Base-by-base conservation (phyloP, 2,113 vertebrate species). In the Colius striatus region DNA sequence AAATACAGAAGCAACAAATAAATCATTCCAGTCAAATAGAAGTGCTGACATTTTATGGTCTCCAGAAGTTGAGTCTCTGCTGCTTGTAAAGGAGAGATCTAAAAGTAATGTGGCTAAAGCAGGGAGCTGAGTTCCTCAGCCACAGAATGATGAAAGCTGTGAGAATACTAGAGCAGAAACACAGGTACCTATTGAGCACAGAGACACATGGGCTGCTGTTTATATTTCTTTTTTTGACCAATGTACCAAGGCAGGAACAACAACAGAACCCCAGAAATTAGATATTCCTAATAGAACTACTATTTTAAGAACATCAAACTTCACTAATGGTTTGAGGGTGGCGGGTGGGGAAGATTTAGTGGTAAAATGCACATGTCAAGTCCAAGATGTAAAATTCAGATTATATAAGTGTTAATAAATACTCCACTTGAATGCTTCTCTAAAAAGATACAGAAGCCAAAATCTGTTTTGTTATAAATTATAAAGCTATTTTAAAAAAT, bases 261-360 rank as follows among this genome's bases (percentile, higher is more conserved):
- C 58, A 90, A 84, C 83, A 93, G 86, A 90, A 91, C 91, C 47
- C 66, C 71, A 57, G 81, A 67, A 81, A 72, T 83, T 87, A 94
- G 51, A 16, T 57, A 70, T 85, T 76, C 84, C 74, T 66, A 84
- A 84, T 54, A 91, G 57, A 75, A 50, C 36, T 30, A 80, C 80
- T 95, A 91, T 94, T 96, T 96, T 87, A 80, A 96, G 94, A 73
- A 63, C 25, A 94, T 51, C 29, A 66, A 89, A 84, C 54, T 91
- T 87, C 53, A 87, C 86, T 53, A 93, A 89, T 67, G 55, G 38
- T 43, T 77, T 51, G 9, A 20, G 8, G 25, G 20, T 51, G 30
- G 45, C 72, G 23, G 23, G 27, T 51, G 54, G 48, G 19, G 30
- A 72, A 13, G 30, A 13, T 3, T 89, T 84, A 54, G 19, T 68